These are phyloP conservation scores for Drosophila kambysellisi DNA, from an alignment of 2,888 invertebrate genomes.

Conservation along the genomic window DNA sequence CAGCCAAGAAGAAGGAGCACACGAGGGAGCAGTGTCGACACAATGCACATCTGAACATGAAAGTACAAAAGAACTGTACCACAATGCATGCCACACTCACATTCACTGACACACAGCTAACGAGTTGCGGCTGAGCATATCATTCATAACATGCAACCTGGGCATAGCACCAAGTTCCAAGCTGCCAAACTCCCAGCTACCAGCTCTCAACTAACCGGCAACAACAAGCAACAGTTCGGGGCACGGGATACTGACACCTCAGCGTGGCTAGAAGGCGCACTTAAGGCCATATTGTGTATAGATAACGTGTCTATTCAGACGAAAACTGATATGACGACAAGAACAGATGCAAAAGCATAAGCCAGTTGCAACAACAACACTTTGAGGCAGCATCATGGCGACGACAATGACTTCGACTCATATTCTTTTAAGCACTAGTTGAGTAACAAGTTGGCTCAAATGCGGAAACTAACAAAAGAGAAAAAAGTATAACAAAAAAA, in stretches of 20 bases:
- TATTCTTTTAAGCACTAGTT: constrained; percentile 54
- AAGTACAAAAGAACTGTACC: constrained; percentile 62
- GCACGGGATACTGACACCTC: constrained; percentile 31
- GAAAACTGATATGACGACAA: constrained; percentile 76
- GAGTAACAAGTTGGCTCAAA: constrained; percentile 70
- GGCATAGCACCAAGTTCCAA: constrained; percentile 10
- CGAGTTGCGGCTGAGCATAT: constrained; percentile 60
- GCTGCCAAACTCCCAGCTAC: constrained; percentile 5
- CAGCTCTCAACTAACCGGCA: constrained; percentile 10
- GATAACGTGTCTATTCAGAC: constrained; percentile 81
- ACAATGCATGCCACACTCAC: constrained; percentile 52
- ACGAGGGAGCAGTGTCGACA: constrained; percentile 51
- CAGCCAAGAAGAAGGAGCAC: background rate
- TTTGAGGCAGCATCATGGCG: background rate
- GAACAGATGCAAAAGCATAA: constrained; percentile 53
- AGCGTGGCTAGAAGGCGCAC: constrained; percentile 52
- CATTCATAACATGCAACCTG: constrained; percentile 49
- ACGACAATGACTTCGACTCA: constrained; percentile 41
- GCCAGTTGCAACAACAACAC: constrained; percentile 11
- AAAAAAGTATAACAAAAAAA: background rate
- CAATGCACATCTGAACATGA: constrained; percentile 58
- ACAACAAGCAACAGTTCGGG: constrained; percentile 14
- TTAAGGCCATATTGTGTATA: constrained; percentile 76
- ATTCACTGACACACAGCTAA: constrained; percentile 42
- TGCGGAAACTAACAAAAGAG: constrained; percentile 53